A percentile compares a stretch with the other conserved stretches of the same genome.
Conservation (phyloP, 2,113 vertebrate species). For the Stigmatopora nigra region DNA sequence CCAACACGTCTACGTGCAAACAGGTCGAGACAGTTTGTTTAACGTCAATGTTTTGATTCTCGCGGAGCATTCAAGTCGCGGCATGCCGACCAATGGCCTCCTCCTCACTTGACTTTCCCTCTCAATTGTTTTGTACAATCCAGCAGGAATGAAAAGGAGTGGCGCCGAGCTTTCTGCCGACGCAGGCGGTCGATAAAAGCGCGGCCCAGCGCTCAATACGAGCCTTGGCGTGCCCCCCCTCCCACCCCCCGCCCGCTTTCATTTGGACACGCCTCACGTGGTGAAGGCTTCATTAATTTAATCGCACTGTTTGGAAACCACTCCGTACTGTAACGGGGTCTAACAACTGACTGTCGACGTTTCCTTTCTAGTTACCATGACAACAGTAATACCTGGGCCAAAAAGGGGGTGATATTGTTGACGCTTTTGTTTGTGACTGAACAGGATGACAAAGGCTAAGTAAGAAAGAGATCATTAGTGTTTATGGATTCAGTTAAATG, state of each 20-base stretch:
- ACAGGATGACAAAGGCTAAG: background rate
- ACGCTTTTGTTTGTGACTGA: background rate
- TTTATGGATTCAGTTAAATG: background rate
- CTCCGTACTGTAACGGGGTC: background rate
- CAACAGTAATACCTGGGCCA: background rate
- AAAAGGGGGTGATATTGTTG: background rate
- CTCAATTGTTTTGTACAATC: constrained; percentile 10
- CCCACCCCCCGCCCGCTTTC: background rate
- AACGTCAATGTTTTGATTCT: constrained; percentile 25
- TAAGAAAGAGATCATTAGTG: background rate
- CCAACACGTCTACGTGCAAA: background rate
- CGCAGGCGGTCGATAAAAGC: constrained; percentile 9
- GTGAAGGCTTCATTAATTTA: background rate
- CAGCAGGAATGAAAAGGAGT: constrained; percentile 25
- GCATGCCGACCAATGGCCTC: constrained; percentile 24
- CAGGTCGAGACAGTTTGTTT: constrained; percentile 25
- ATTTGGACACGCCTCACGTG: background rate
- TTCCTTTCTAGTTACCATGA: background rate
- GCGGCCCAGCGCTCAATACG: background rate
- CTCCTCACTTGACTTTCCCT: constrained; percentile 13
- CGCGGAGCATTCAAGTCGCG: constrained; percentile 37
- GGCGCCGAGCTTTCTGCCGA: constrained; percentile 23
- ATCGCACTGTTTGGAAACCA: background rate
- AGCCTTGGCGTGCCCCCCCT: constrained; percentile 13
- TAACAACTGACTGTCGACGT: too few relatives aligned